These are phyloP conservation scores for Pygathrix nemaeus DNA, from an alignment of 2,113 vertebrate genomes.

Conservation along the genomic window DNA sequence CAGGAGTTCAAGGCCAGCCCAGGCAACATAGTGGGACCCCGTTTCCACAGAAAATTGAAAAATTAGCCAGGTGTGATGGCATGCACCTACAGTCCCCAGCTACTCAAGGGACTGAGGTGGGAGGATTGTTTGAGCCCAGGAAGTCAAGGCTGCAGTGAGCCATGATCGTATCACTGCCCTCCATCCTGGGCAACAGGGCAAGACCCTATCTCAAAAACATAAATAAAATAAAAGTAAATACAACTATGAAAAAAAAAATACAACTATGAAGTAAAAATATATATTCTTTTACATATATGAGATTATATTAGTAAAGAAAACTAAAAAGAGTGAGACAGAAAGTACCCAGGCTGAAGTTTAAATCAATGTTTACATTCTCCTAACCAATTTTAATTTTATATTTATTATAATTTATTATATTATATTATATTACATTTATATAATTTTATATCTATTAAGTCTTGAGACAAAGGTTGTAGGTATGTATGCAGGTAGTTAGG, in stretches of 20 bases:
- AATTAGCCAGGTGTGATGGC: not conserved
- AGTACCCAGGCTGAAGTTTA: not conserved
- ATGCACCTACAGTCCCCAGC: not conserved
- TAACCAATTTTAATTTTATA: not conserved
- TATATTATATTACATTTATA: no score
- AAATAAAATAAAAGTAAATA: no score
- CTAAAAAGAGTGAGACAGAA: not conserved
- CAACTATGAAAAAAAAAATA: not conserved
- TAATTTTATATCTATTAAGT: conserved; percentile 12
- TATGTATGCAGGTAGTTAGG: not conserved
- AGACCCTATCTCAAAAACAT: not conserved
- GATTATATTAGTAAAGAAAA: conserved; percentile 25
- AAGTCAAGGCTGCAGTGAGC: not conserved
- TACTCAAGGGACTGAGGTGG: not conserved
- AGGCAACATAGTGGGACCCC: not conserved
- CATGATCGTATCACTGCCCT: not conserved
- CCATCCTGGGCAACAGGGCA: not conserved
- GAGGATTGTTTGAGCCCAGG: not conserved
- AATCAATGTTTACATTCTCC: not conserved
- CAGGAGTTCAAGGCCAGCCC: not conserved
- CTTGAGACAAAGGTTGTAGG: not conserved
- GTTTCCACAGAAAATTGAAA: not conserved
- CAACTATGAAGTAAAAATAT: conserved; percentile 9
- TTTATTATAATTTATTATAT: not conserved
- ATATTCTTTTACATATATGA: not conserved